Evolutionary conservation across 2,113 vertebrate genomes (phyloP), one percentile per base, ranked within the genome.

Genomic region (Lepus europaeus): DNA sequence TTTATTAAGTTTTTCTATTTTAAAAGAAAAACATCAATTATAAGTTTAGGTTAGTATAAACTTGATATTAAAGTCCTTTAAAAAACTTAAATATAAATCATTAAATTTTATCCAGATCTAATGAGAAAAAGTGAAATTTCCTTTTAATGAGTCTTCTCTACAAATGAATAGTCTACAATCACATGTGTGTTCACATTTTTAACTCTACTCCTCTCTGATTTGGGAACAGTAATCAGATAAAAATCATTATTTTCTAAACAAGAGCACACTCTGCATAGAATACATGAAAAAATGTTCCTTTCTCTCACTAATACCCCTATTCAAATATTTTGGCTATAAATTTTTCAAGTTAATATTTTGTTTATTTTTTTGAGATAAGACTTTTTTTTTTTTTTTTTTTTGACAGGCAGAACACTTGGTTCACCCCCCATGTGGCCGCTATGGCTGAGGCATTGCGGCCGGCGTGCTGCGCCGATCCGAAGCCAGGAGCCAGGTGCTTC

Each of bases 61-160:
- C 68, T 89, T 84, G 13, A 78, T 20, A 39, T 5, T 56, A 83
- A 79, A 73, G 13, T 66, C 72, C 23, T 36, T 69, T 33, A 16
- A 70, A 81, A 81, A 39, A 68, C 19, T 89, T 89, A 59, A n/a
- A 74, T 29, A 90, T 83, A 63, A 33, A 64, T 70, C 25, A 79
- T 3, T 23, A 90, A 86, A 74, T 80, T 7, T 45, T 86, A 86
- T 5, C 9, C 14, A 69, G 11, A 6, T 90, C 85, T 86, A 31
- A 86, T 10, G 31, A 80, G 22, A 25, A 74, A 86, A 68, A 72
- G 56, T 72, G 78, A 86, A 87, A 63, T 63, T 74, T 2, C 7
- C 31, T 79, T 13, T 66, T 45, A 22, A 45, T 76, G 27, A 69
- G 74, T 76, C 22, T 61, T 51, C 51, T 81, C 51, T 81, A 45